Base-by-base conservation (phyloP, 1,140 invertebrate species). In the Drosophila nasuta region DNA sequence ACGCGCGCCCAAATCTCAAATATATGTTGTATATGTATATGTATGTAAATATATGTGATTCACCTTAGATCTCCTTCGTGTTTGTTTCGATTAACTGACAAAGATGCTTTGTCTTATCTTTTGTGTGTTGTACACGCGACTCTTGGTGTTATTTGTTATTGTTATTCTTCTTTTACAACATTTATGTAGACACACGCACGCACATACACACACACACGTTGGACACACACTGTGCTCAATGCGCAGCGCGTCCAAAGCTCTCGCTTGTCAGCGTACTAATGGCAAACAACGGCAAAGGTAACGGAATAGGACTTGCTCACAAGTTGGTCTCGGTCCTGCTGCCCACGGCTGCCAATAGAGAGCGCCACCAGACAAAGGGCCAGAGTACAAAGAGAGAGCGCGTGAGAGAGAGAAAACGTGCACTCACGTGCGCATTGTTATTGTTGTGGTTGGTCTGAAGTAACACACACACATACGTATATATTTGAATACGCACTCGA, bases 361-460 rank as follows among this genome's bases (percentile, higher is more conserved):
- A 67, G 64, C 64, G 52, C 15, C 52, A 43, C 35, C 8, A 38
- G 13, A 75, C 73, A 65, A 75, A 64, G 54, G 38, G 52, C 51
- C 57, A 35, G 17, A 56, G 62, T 30, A 17, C 33, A 49, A 49
- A 56, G 35, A 71, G 25, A 56, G 62, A 65, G 25, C 49, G 69
- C 5, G 11, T 54, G 52, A 52, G 75, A 74, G 64, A 51, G 58
- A 57, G 45, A 52, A 17, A 56, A 48, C 59, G 35, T 77, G 67
- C 71, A 81, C 83, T 87, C 82, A 87, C 83, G 83, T 87, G 83
- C 83, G 83, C 80, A 83, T 87, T 87, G 83, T 87, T 87, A 88
- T 87, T 87, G 83, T 87, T 87, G 83, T 87, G 83, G 83, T 87
- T 87, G 82, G 56, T 79, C 81, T 72, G 41, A 77, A 67, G 58